Percentiles rank a stretch among this genome's conserved stretches.
phyloP scores from a whole-genome alignment of 1,140 invertebrate species.

The Pogonognathellus flavescens region DNA sequence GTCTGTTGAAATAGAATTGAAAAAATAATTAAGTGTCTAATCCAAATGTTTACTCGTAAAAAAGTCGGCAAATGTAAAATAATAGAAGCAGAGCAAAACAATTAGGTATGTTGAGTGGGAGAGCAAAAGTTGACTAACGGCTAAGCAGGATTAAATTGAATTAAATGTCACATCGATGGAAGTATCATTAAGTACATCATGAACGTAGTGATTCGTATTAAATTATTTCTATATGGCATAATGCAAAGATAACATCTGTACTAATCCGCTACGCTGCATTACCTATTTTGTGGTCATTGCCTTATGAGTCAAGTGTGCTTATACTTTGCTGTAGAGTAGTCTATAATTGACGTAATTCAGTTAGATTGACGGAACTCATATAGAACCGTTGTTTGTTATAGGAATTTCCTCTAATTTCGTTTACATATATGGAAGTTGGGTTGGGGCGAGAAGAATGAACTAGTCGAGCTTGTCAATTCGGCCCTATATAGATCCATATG shows the following conservation, averaged over 20 bases:
- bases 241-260: not conserved
- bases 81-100: not conserved
- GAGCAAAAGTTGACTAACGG: slow-evolving; percentile 4
- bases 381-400: not conserved
- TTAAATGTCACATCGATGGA: slow-evolving; percentile 9
- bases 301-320: not conserved
- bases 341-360: slow-evolving; percentile 24
- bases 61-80: not conserved
- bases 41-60: not conserved
- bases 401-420: slow-evolving; percentile 19
- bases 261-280: not conserved
- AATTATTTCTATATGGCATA: not conserved
- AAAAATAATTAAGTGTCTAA: not conserved
- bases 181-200: not conserved
- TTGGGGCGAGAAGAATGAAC: not conserved
- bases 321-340: not conserved
- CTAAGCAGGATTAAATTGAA: not conserved
- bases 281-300: slow-evolving; percentile 22
- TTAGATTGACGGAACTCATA: slow-evolving; percentile 24
- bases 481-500: too few species aligned
- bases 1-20: too few species aligned
- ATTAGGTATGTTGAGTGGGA: not conserved
- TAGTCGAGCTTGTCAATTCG: not conserved
- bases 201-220: not conserved
- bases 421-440: slow-evolving; percentile 41